A percentile compares a stretch with the other conserved stretches of the same genome.
phyloP scores from a whole-genome alignment of 2,888 invertebrate genomes.

The Notodonta dromedarius region DNA sequence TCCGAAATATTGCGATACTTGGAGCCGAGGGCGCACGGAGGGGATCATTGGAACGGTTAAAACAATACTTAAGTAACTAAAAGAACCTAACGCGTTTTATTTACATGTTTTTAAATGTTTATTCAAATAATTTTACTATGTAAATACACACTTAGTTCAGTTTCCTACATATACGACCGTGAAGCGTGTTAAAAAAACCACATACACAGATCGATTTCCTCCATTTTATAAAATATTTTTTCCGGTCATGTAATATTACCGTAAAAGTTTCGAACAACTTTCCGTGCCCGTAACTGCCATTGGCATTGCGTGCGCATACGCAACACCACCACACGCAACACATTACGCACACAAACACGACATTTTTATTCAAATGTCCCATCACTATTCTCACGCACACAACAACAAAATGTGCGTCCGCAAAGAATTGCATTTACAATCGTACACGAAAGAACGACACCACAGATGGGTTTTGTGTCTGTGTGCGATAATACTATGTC shows the following conservation, averaged over 20 bases:
- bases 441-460: slow-evolving; percentile 20
- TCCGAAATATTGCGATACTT: no score
- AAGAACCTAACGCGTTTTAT: no score
- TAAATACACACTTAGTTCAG: slow-evolving; percentile 7
- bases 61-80: no score
- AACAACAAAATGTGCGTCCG: slow-evolving; percentile 26
- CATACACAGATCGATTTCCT: slow-evolving; percentile 49
- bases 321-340: slow-evolving; percentile 61
- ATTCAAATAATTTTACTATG: no score
- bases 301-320: slow-evolving; percentile 82
- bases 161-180: slow-evolving; percentile 32
- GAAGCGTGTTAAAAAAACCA: slow-evolving; percentile 29
- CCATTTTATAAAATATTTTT: slow-evolving; percentile 57
- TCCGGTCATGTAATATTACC: slow-evolving; percentile 78
- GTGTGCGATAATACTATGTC: slow-evolving; percentile 14
- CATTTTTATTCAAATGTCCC: background rate
- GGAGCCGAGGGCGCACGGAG: no score
- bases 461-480: slow-evolving; percentile 10
- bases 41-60: no score
- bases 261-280: slow-evolving; percentile 66
- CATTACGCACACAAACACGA: slow-evolving; percentile 16
- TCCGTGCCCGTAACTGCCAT: slow-evolving; percentile 77
- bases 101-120: no score
- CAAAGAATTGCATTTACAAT: slow-evolving; percentile 39
- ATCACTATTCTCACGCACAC: slow-evolving; percentile 49